Percentiles rank a stretch among this genome's conserved stretches.
phyloP scores from a whole-genome alignment of 1,140 invertebrate species.

The Drosophila ananassae region DNA sequence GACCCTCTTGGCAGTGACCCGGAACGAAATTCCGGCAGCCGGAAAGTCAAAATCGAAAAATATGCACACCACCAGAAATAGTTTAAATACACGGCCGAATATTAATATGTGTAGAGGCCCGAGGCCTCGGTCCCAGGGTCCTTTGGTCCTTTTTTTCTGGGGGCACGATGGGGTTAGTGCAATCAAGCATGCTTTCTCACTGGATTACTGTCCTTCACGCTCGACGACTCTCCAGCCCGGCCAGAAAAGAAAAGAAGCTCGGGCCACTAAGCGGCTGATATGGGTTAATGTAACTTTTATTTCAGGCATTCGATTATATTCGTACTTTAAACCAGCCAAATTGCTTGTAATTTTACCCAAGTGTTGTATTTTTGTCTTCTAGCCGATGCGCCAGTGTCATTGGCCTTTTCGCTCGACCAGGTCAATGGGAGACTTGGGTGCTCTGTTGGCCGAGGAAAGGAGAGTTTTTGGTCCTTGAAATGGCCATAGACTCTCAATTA shows the following conservation, averaged over 20 bases:
- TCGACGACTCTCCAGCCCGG: slow-evolving; percentile 58
- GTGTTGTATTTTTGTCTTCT: not conserved
- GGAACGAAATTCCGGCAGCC: slow-evolving; percentile 44
- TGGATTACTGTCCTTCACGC: slow-evolving; percentile 69
- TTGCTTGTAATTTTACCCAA: not conserved
- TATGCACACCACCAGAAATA: slow-evolving; percentile 58
- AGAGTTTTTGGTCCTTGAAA: not conserved
- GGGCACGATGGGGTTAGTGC: slow-evolving; percentile 28
- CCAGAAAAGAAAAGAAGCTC: not conserved
- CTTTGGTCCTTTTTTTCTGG: slow-evolving; percentile 5
- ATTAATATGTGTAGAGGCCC: slow-evolving; percentile 23
- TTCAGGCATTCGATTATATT: not conserved
- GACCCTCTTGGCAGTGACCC: slow-evolving; percentile 19
- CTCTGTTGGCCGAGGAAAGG: too few species aligned
- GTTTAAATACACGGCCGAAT: slow-evolving; percentile 68
- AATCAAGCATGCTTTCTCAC: slow-evolving; percentile 70
- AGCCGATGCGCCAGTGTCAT: too few species aligned
- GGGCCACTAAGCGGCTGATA: not conserved
- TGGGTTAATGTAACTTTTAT: slow-evolving; percentile 2
- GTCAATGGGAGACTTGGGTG: too few species aligned
- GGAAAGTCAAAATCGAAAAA: slow-evolving; percentile 69
- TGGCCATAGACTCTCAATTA: not conserved
- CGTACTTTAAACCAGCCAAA: not conserved
- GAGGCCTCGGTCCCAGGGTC: slow-evolving; percentile 2
- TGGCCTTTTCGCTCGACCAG: not conserved